These are phyloP conservation scores for Acestrorhynchus altus DNA, from an alignment of 2,797 vertebrate species.

Conservation along the genomic window DNA sequence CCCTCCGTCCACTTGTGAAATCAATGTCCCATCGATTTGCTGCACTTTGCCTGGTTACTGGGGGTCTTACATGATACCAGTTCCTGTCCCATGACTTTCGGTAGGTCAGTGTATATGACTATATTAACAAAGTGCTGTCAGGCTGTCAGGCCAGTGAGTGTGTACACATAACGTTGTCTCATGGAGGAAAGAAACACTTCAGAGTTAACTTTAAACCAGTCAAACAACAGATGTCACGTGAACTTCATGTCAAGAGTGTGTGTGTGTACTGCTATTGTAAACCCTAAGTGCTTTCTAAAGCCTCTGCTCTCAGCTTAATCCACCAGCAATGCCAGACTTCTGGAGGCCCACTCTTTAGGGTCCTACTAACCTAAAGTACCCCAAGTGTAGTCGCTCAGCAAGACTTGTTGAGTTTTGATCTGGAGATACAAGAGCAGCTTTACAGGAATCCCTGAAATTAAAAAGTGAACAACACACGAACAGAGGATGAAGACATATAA, in stretches of 20 bases:
- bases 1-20: too few species aligned
- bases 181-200: slow-evolving; percentile 23
- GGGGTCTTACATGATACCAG: too few species aligned
- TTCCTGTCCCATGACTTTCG: too few species aligned
- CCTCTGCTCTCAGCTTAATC: not conserved
- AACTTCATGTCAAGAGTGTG: not conserved
- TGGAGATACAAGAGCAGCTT: too few species aligned
- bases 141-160: not conserved
- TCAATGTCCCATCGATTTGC: too few species aligned
- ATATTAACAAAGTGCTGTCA: too few species aligned
- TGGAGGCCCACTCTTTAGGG: not conserved
- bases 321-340: not conserved
- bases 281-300: not conserved
- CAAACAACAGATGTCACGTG: not conserved
- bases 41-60: too few species aligned
- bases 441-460: too few species aligned
- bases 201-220: slow-evolving; percentile 9
- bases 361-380: not conserved
- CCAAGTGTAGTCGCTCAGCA: not conserved
- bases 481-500: too few species aligned
- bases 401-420: not conserved
- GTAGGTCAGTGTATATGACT: too few species aligned
- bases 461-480: too few species aligned
- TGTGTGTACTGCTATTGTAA: not conserved
- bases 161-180: slow-evolving; percentile 6